These are phyloP conservation scores for Paramisgurnus dabryanus DNA, from an alignment of 2,113 vertebrate genomes.

Conservation along the genomic window DNA sequence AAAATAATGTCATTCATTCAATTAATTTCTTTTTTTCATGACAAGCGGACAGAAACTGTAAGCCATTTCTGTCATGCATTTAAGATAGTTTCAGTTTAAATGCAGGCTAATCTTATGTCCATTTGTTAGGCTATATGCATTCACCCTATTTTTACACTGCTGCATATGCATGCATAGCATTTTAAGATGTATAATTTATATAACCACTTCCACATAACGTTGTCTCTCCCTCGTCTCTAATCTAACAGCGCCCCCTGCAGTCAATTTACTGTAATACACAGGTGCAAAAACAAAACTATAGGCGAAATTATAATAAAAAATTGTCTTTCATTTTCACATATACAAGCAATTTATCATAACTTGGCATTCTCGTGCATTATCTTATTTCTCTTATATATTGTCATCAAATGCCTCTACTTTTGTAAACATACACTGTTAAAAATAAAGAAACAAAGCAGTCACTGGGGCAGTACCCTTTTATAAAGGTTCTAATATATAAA, in stretches of 20 bases:
- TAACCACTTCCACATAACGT: no score
- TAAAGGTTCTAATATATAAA: no score
- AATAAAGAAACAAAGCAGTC: no score
- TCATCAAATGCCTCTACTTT: neutral
- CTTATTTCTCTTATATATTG: neutral
- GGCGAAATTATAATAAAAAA: neutral
- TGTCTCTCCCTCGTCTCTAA: conserved; percentile 11
- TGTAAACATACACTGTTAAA: neutral
- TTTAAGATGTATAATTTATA: no score
- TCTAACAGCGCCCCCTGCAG: conserved; percentile 66
- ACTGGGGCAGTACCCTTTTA: no score
- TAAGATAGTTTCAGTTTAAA: neutral
- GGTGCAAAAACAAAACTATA: neutral
- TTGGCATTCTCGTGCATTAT: neutral
- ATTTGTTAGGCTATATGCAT: no score
- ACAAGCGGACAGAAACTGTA: neutral
- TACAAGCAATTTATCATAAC: neutral
- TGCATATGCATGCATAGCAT: no score
- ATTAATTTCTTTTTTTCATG: neutral
- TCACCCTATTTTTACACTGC: no score
- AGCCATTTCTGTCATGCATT: neutral
- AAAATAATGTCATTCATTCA: neutral
- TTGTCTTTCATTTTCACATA: neutral
- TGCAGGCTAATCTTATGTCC: no score
- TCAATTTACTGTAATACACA: neutral